phyloP scores from a whole-genome alignment of 1,140 invertebrate genomes.

The Drosophila dunni region DNA sequence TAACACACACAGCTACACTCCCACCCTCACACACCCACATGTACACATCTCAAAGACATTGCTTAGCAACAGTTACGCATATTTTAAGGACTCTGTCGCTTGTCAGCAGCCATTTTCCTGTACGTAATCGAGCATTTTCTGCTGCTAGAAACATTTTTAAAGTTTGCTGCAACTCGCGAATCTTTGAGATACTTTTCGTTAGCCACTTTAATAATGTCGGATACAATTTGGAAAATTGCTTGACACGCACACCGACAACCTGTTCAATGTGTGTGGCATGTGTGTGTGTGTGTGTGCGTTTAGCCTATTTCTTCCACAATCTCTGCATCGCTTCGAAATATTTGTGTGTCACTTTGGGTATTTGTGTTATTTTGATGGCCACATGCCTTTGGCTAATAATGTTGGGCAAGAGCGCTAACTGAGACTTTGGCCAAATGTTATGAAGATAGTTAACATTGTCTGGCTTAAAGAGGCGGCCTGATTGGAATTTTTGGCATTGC shows the following conservation, averaged over 20 bases:
- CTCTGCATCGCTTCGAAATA: neutral
- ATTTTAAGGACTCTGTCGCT: constrained; percentile 26
- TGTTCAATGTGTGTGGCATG: neutral
- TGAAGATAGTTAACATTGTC: constrained; percentile 21
- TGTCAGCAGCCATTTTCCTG: constrained; percentile 3
- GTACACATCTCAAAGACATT: constrained; percentile 47
- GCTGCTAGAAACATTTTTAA: constrained; percentile 10
- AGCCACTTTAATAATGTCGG: constrained; percentile 26
- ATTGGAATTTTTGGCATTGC: constrained; percentile 33
- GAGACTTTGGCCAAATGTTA: neutral
- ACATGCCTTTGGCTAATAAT: constrained; percentile 24
- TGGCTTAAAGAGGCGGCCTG: neutral
- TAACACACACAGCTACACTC: constrained; percentile 3
- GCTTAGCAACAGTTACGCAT: constrained; percentile 48
- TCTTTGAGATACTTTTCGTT: constrained; percentile 18
- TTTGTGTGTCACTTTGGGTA: constrained; percentile 26
- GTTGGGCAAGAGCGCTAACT: constrained; percentile 8
- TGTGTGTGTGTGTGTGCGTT: neutral
- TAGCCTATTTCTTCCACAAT: neutral
- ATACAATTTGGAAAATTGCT: constrained; percentile 18
- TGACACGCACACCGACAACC: constrained; percentile 2
- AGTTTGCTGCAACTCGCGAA: constrained; percentile 11
- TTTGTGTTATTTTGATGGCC: constrained; percentile 36
- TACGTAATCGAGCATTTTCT: constrained; percentile 12
- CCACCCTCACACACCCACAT: constrained; percentile 8